Base-by-base conservation (phyloP, 2,113 vertebrate species). In the Oryzias woworae region DNA sequence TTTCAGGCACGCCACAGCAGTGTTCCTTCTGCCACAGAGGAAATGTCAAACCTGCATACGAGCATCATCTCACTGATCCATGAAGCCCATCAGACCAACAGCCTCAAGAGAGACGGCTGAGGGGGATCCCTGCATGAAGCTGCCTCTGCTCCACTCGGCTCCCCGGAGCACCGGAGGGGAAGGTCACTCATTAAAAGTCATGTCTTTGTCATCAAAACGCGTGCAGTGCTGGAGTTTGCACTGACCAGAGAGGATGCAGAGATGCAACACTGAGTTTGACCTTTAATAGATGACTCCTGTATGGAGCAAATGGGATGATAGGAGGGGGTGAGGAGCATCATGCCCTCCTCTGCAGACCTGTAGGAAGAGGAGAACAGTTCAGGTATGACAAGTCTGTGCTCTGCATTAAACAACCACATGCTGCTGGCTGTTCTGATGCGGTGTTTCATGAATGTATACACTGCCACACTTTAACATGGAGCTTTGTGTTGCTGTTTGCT, bases 161-260 rank as follows among this genome's bases (percentile, higher is more conserved):
- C 81, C 81, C 83, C 13, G n/a, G 71, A 69, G 83, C 77, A 24
- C 20, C 49, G 6, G 57, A 73, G 50, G 56, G 47, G 72, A 81
- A 83, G 78, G 81, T 88, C 80, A 80, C 63, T 66, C 66, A 72
- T 88, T 73, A 84, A 77, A 85, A 85, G 81, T 78, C 80, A 85
- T 46, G 20, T 1, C 77, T 87, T 79, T 79, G 77, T 84, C 84
- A 87, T 77, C 44, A 28, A 71, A 81, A 86, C 81, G 79, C 74
- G 81, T 77, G 56, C 43, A 14, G 58, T n/a, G 46, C 7, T 16
- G 53, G 54, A 71, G 81, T 71, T 20, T 26, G 65, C 5, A 47
- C 61, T 53, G 72, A 78, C 69, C 58, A 47, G 7, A 54, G 62
- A 64, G n/a, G 22, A 64, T 44, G 73, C 61, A 18, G 60, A 44